Evolutionary conservation across 2,888 invertebrate genomes (phyloP), one percentile per base, ranked within the genome.

Genomic region (Cantharis lateralis): DNA sequence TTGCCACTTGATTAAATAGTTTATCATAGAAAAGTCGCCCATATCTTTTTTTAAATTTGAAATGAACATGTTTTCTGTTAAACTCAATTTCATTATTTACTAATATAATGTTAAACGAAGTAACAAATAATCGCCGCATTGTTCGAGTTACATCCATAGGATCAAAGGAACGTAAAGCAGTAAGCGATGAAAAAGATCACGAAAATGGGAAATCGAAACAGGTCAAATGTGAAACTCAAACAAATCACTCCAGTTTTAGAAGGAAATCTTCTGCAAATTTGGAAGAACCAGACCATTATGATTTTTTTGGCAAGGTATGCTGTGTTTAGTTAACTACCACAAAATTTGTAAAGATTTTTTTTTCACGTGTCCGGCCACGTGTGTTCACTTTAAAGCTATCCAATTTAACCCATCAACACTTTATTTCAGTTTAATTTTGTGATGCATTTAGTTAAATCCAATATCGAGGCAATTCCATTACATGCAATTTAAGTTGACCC

Each of bases 241-340:
- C 15, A 15, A 61, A 70, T 48, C n/a, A 62, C 20, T 4, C 16
- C 5, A 16, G n/a, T 15, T 15, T 70, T 10, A 72, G 75, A 62
- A 80, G 82, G 20, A 75, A 80, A 68, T 80, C 81, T 24, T 82
- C 82, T 15, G 64, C 81, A 11, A 81, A 80, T 26, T 75, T 76
- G 26, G 81, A 81, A 15, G 83, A 85, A 82, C 81, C 82, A 63
- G 86, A 86, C 80, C 79, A 82, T 63, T 86, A 84, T 80, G 86
- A 87, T 82, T 84, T 86, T 69, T 84, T 85, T 74, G 86, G 86
- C 79, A 88, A 88, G 88, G 87, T 88, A 84, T 84, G 81, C 80
- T 78, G 61, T 15, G 62, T n/a, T 48, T n/a, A 32, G 4, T 32
- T 32, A 32, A 4, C 32, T 32, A 32, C 13, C 13, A 28, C 1